These are phyloP conservation scores for Cantharis rustica DNA, from an alignment of 2,888 invertebrate genomes.

Conservation along the genomic window DNA sequence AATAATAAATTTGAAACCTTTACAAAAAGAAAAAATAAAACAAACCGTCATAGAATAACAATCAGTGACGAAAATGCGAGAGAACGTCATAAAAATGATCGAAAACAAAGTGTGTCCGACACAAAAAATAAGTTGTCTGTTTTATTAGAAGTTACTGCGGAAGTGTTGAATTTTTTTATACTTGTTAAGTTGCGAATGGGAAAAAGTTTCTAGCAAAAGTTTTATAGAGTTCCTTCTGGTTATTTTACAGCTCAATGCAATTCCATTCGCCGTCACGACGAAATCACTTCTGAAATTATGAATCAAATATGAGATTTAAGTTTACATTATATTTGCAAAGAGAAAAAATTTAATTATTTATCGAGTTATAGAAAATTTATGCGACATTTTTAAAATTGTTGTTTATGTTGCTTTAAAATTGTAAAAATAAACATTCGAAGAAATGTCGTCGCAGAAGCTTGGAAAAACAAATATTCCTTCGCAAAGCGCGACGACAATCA, in stretches of 20 bases:
- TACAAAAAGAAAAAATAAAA: slow-evolving; percentile 45
- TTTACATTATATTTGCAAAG: neutral
- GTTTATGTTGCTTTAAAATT: neutral
- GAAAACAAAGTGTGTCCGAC: slow-evolving; percentile 45
- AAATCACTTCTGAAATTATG: slow-evolving; percentile 6
- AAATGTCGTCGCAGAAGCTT: neutral
- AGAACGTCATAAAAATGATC: slow-evolving; percentile 48
- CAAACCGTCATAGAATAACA: slow-evolving; percentile 48
- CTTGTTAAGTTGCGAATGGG: slow-evolving; percentile 32
- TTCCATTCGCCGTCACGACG: slow-evolving; percentile 16
- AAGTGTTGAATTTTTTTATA: slow-evolving; percentile 34
- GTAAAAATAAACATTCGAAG: neutral
- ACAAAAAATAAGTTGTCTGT: slow-evolving; percentile 37
- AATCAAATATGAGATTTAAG: slow-evolving; percentile 3
- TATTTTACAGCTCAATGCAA: slow-evolving; percentile 31
- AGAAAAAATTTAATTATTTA: slow-evolving; percentile 1
- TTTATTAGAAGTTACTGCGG: slow-evolving; percentile 33
- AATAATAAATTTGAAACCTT: slow-evolving; percentile 49
- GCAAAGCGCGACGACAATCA: neutral
- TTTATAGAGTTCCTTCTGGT: slow-evolving; percentile 26
- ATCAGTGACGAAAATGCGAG: slow-evolving; percentile 44
- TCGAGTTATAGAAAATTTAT: neutral
- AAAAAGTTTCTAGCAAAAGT: slow-evolving; percentile 29
- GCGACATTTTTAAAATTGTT: neutral
- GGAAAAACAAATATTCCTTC: neutral